Conservation (phyloP, 2,797 vertebrate genomes). For the Ctenosaura bakeri region DNA sequence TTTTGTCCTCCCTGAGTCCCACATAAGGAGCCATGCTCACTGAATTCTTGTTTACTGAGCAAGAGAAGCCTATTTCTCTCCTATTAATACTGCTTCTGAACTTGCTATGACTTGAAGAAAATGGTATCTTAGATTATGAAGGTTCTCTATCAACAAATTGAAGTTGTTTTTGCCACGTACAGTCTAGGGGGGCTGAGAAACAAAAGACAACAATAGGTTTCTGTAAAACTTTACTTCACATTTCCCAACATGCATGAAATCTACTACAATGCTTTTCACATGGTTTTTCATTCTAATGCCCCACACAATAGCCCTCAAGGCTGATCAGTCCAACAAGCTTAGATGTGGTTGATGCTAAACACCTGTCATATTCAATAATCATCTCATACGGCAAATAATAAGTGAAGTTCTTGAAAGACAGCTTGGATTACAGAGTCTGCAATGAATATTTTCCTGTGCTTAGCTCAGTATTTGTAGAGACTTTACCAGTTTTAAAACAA, state of each 20-base stretch:
- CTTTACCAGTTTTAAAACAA: background rate
- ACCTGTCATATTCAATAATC: slow-evolving; percentile 8
- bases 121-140: background rate
- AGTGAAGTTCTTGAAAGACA: background rate
- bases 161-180: background rate
- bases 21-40: too few species aligned
- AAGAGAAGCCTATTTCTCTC: background rate
- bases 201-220: background rate
- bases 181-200: background rate
- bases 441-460: slow-evolving; percentile 6
- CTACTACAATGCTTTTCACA: background rate
- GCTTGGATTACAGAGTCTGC: background rate
- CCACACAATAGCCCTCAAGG: background rate
- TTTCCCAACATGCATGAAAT: background rate
- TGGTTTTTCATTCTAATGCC: background rate
- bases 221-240: background rate
- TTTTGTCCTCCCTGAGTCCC: background rate
- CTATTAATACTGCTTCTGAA: background rate
- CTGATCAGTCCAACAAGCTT: slow-evolving; percentile 11
- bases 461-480: background rate
- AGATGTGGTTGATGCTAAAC: slow-evolving; percentile 18
- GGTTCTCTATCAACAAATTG: background rate
- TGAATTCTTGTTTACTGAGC: background rate
- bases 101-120: background rate
- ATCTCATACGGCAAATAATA: background rate